phyloP scores from a whole-genome alignment of 2,888 invertebrate genomes.

The Stomorhina lunata region DNA sequence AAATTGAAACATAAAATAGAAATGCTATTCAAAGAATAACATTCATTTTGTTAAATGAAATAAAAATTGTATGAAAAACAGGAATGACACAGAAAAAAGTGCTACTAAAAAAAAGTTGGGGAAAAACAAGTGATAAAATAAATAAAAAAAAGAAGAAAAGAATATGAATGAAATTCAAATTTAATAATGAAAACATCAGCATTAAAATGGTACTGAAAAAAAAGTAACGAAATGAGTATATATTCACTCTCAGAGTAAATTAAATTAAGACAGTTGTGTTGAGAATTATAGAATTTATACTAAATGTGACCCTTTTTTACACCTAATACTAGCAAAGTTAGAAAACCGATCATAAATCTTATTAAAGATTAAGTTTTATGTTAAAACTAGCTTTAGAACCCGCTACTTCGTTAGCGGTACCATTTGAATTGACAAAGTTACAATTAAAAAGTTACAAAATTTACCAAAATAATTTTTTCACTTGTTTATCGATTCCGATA shows the following conservation, averaged over 20 bases:
- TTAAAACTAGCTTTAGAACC: too few species aligned
- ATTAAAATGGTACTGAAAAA: slow-evolving; percentile 32
- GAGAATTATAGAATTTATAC: slow-evolving; percentile 30
- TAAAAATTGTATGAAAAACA: slow-evolving; percentile 61
- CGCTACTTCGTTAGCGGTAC: too few species aligned
- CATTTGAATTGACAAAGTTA: too few species aligned
- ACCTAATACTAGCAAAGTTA: too few species aligned
- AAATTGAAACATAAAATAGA: slow-evolving; percentile 43
- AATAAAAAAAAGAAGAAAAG: slow-evolving; percentile 36
- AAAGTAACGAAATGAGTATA: not conserved
- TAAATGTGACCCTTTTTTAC: too few species aligned
- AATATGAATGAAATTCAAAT: slow-evolving; percentile 62
- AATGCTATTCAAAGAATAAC: slow-evolving; percentile 51
- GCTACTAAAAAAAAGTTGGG: slow-evolving; percentile 31
- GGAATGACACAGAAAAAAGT: slow-evolving; percentile 48
- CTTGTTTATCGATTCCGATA: too few species aligned
- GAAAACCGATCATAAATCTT: too few species aligned
- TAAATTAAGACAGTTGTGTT: slow-evolving; percentile 46
- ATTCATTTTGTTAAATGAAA: slow-evolving; percentile 64
- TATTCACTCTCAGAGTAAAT: slow-evolving; percentile 26
- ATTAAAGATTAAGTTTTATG: too few species aligned
- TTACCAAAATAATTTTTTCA: too few species aligned
- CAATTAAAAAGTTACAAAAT: too few species aligned
- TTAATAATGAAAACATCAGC: slow-evolving; percentile 64
- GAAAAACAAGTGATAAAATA: slow-evolving; percentile 45